A percentile compares a stretch with the other conserved stretches of the same genome.
Conservation (phyloP, 1,140 invertebrate species). For the Amphibalanus amphitrite region DNA sequence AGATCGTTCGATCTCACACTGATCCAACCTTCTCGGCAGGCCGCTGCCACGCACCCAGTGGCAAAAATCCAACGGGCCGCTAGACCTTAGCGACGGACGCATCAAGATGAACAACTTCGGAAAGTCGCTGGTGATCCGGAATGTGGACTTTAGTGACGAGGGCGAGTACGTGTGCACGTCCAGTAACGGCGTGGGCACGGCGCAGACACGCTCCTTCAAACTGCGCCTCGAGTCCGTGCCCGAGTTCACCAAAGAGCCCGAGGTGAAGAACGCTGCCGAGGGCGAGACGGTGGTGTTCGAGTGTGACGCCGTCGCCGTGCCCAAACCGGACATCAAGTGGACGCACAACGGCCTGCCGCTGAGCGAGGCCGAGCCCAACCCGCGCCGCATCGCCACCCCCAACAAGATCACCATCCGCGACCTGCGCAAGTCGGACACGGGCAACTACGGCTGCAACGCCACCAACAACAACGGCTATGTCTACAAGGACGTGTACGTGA, state of each 20-base stretch:
- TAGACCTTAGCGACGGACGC: constrained; percentile 23
- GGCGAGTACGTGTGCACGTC: constrained; percentile 79
- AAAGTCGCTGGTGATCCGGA: constrained; percentile 71
- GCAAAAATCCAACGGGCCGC: constrained; percentile 51
- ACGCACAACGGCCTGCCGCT: constrained; percentile 89
- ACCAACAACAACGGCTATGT: constrained; percentile 96
- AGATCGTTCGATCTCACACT: neutral
- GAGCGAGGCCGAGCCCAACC: constrained; percentile 50
- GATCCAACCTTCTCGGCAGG: constrained; percentile 19
- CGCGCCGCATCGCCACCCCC: constrained; percentile 41
- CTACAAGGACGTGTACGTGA: constrained; percentile 93
- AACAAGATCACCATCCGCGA: constrained; percentile 67
- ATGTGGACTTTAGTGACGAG: constrained; percentile 66
- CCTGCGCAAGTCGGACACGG: constrained; percentile 74
- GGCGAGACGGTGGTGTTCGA: constrained; percentile 70
- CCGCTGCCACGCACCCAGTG: constrained; percentile 41
- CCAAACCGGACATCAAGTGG: constrained; percentile 83
- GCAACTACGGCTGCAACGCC: constrained; percentile 92
- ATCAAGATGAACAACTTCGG: constrained; percentile 69
- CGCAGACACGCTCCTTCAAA: constrained; percentile 64
- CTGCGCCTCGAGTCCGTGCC: constrained; percentile 54
- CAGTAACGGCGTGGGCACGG: constrained; percentile 69
- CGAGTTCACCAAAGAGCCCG: constrained; percentile 81
- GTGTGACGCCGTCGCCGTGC: constrained; percentile 73
- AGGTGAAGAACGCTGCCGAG: constrained; percentile 72